phyloP scores from a whole-genome alignment of 2,113 vertebrate species.

The Gambusia affinis region DNA sequence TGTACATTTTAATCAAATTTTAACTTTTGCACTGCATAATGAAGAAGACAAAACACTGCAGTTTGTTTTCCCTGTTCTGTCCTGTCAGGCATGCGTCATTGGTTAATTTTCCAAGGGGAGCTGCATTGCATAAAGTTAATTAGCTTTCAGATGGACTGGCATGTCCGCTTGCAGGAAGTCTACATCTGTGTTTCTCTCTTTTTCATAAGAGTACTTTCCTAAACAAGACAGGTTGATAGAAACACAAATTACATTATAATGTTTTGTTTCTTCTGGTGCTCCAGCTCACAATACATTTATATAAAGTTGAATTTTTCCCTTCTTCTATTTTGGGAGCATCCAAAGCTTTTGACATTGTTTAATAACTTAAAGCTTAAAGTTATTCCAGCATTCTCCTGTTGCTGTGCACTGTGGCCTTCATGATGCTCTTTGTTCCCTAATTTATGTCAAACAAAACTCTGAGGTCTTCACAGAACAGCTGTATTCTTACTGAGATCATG shows the following conservation, averaged over 20 bases:
- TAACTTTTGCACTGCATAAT: neutral
- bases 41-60: conserved; percentile 2
- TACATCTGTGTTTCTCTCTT: conserved; percentile 1
- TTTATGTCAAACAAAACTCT: too few relatives aligned
- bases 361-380: too few relatives aligned
- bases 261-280: neutral
- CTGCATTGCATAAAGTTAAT: neutral
- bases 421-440: too few relatives aligned
- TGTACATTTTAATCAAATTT: neutral
- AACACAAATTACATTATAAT: neutral
- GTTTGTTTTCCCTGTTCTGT: neutral
- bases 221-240: neutral
- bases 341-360: too few relatives aligned
- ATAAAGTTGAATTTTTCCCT: too few relatives aligned
- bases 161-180: neutral
- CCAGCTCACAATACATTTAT: neutral
- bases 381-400: too few relatives aligned
- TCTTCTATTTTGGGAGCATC: too few relatives aligned
- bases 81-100: neutral
- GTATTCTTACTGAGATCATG: too few relatives aligned
- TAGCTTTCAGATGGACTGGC: neutral
- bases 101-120: neutral
- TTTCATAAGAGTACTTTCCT: neutral
- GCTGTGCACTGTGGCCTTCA: too few relatives aligned
- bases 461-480: too few relatives aligned